A percentile compares a stretch with the other conserved stretches of the same genome.
phyloP scores from a whole-genome alignment of 2,797 vertebrate species.

The Silurus aristotelis region DNA sequence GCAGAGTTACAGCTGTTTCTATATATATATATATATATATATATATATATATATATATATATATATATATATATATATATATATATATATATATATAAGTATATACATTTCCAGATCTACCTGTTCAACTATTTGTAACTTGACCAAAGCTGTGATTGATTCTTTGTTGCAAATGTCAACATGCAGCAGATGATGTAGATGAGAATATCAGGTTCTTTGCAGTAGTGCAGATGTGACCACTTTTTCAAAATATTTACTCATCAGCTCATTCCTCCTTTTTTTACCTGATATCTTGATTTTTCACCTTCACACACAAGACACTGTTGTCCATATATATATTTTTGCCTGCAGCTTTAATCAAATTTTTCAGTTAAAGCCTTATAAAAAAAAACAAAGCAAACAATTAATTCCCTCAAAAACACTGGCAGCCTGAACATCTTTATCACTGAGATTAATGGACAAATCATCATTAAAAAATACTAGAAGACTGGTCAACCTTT shows the following conservation, averaged over 20 bases:
- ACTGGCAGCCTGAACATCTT: background rate
- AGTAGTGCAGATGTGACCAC: background rate
- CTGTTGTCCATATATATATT: background rate
- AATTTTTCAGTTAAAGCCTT: too few relatives aligned
- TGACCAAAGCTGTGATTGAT: background rate
- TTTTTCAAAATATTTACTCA: background rate
- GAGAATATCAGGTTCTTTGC: background rate
- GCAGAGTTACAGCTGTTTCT: slow-evolving; percentile 2
- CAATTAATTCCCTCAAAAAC: background rate
- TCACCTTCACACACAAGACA: background rate
- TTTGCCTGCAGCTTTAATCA: background rate
- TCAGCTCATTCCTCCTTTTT: background rate
- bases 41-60: too few relatives aligned
- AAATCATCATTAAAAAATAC: background rate
- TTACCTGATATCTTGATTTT: background rate
- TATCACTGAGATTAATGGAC: background rate
- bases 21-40: too few relatives aligned
- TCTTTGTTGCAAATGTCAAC: background rate
- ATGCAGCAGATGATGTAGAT: background rate
- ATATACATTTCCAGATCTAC: background rate
- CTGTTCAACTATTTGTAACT: background rate
- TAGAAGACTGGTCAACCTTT: background rate
- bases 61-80: too few relatives aligned
- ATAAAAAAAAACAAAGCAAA: background rate
- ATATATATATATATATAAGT: background rate